Base-by-base conservation (phyloP, 2,888 invertebrate species). In the Bibio marci region DNA sequence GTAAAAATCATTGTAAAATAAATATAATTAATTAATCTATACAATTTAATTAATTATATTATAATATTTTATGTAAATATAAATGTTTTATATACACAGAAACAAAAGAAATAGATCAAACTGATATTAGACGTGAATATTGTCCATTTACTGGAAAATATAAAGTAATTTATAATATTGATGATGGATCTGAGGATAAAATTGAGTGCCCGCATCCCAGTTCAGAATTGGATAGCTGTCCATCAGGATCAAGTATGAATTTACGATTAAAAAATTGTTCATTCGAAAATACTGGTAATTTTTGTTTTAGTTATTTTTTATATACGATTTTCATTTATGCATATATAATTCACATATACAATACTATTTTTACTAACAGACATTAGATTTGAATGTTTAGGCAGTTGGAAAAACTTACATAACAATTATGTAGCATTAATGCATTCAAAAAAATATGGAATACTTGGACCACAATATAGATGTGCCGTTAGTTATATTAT, bases 101-200 rank as follows among this genome's bases (percentile, higher is more conserved):
- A 55, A 67, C 64, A 12, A 64, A 60, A 50, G 69, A 69, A 43
- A 55, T 62, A 30, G 64, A 63, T 34, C 69, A 66, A 3, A 52
- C 56, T 31, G 55, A 60, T 26, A 66, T 69, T 26, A 59, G 63
- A 30, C 67, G 69, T 45, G 70, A 71, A 47, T 74, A 70, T 50
- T 76, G 76, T 44, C 74, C 76, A 12, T 66, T 76, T 42, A 69
- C 67, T 43, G 74, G 75, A 5, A 66, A 66, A 43, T 76, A 67
- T 54, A 65, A 65, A 42, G 68, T 73, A 47, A 67, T 63, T 14
- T 71, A 74, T 51, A 65, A 62, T 45, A 53, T 64, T 13, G 63
- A 66, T 45, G 69, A 67, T 46, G 64, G 64, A 10, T 57, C 63
- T 2, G 62, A 63, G 27, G 57, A 56, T 25, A 57, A 58, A 31